phyloP scores from a whole-genome alignment of 2,888 invertebrate genomes.

The Tenthredo mesomela region DNA sequence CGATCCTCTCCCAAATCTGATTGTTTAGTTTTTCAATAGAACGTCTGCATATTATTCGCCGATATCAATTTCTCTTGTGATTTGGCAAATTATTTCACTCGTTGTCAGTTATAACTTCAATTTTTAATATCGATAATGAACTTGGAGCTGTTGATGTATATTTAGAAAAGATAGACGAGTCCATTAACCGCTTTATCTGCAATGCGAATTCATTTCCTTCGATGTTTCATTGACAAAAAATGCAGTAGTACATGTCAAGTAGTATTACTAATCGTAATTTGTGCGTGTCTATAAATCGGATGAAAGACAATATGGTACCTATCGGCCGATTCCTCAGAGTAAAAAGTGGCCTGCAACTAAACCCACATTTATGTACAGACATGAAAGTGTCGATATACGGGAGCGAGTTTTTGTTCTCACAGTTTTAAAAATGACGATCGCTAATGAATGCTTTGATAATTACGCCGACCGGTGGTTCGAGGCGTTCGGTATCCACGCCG shows the following conservation, averaged over 20 bases:
- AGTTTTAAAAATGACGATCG: slow-evolving; percentile 45
- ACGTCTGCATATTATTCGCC: background rate
- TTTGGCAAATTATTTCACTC: background rate
- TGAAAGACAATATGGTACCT: background rate
- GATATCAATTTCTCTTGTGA: background rate
- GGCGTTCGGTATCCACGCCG: background rate
- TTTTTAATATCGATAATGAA: background rate
- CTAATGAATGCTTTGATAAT: slow-evolving; percentile 66
- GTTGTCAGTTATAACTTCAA: background rate
- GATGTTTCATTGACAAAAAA: background rate
- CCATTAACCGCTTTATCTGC: background rate
- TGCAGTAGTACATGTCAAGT: background rate
- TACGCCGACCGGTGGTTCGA: slow-evolving; percentile 50
- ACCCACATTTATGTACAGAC: background rate
- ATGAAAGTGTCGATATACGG: slow-evolving; percentile 27
- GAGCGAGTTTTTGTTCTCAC: slow-evolving; percentile 47
- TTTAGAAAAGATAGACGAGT: background rate
- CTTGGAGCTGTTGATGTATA: background rate
- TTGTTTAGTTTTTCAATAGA: background rate
- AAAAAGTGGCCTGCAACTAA: background rate
- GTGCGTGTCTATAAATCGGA: slow-evolving; percentile 2
- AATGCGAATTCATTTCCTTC: background rate
- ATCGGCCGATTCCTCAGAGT: background rate
- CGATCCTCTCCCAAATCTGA: background rate
- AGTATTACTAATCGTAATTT: background rate